Evolutionary conservation across 2,113 vertebrate species (phyloP).

Genomic region (Indri indri): DNA sequence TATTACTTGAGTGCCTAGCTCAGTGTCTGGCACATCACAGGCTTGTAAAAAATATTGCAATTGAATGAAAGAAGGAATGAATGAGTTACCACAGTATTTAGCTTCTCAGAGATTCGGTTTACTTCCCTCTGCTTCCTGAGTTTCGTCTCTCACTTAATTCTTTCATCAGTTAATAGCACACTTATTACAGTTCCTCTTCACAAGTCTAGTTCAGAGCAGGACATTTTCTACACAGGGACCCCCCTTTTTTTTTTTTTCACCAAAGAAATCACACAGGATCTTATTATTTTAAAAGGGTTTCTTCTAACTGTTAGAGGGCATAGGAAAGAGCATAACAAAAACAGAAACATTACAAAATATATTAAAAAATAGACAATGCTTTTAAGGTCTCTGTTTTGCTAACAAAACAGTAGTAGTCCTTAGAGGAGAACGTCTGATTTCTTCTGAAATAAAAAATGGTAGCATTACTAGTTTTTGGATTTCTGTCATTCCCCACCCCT

Average conservation of each 20-base stretch:
- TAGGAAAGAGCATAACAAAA: neutral
- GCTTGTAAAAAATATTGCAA: too few species aligned
- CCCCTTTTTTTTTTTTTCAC: too few species aligned
- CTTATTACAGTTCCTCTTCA: too few species aligned
- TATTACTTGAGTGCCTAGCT: too few species aligned
- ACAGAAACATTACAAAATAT: neutral
- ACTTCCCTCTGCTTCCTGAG: too few species aligned
- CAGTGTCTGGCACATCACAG: too few species aligned
- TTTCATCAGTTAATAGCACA: too few species aligned
- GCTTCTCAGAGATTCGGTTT: too few species aligned
- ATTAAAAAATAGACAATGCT: neutral
- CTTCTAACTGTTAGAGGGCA: neutral
- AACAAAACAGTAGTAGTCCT: neutral
- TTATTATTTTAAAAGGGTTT: neutral
- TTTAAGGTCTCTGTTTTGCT: neutral
- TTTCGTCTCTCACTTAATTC: too few species aligned
- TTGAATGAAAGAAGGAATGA: too few species aligned
- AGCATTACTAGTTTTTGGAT: neutral
- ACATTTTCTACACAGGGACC: neutral
- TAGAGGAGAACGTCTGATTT: neutral
- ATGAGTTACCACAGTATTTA: too few species aligned
- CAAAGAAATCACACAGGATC: neutral
- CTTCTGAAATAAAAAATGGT: neutral
- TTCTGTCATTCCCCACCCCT: rapidly evolving
- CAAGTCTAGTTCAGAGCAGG: too few species aligned